phyloP scores from a whole-genome alignment of 2,888 invertebrate genomes.

The Ecliptopera silaceata region DNA sequence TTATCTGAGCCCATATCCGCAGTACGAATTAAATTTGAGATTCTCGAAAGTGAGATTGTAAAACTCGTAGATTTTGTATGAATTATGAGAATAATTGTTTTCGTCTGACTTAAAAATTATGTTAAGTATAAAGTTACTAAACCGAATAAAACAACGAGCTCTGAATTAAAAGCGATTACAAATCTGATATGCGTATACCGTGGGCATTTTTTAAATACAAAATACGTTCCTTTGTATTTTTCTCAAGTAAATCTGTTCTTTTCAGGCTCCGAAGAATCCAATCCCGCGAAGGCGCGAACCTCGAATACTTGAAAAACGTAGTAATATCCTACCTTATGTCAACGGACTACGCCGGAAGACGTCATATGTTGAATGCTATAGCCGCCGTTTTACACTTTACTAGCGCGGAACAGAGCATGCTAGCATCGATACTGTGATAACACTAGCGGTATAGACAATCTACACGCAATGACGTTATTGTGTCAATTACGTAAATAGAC shows the following conservation, averaged over 20 bases:
- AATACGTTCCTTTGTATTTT: too few species aligned
- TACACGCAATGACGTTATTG: not conserved
- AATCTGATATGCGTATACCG: too few species aligned
- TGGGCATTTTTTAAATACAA: too few species aligned
- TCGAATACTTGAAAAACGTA: constrained; percentile 96
- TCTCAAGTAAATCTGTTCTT: not conserved
- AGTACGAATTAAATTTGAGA: too few species aligned
- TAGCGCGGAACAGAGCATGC: constrained; percentile 84
- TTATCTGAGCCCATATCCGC: too few species aligned
- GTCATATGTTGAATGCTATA: constrained; percentile 95
- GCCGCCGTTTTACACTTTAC: constrained; percentile 93
- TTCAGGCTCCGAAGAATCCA: constrained; percentile 87
- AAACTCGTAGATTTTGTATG: too few species aligned
- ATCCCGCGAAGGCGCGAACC: constrained; percentile 92
- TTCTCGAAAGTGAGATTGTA: too few species aligned
- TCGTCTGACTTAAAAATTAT: too few species aligned
- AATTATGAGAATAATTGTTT: too few species aligned
- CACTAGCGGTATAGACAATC: not conserved
- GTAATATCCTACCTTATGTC: constrained; percentile 91
- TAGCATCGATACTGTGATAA: constrained; percentile 41
- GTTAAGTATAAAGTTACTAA: too few species aligned
- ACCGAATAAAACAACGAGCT: too few species aligned
- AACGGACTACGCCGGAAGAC: constrained; percentile 85
- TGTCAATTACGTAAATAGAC: constrained; percentile 4
- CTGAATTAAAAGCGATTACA: too few species aligned